Conservation (phyloP, 2,113 vertebrate species). For the Recurvirostra avosetta region DNA sequence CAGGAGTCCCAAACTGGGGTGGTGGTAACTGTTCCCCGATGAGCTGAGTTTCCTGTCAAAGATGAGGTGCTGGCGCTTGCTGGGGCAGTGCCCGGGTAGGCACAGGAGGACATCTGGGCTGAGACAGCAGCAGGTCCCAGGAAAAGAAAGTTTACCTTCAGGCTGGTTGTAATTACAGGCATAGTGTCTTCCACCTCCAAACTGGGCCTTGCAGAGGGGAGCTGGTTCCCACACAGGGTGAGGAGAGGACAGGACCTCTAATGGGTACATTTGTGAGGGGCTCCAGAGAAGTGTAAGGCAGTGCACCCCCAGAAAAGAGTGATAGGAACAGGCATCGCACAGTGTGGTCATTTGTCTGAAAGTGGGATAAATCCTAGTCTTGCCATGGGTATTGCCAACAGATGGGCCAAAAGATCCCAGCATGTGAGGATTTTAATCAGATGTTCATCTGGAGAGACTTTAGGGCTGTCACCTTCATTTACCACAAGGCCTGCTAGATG, state of each 20-base stretch:
- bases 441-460: background rate
- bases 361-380: background rate
- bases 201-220: background rate
- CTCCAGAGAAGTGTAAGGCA: background rate
- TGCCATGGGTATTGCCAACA: background rate
- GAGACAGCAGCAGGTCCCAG: background rate
- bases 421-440: background rate
- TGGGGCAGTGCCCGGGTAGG: fast-evolving
- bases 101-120: background rate
- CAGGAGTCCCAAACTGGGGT: background rate
- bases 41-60: background rate
- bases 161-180: background rate
- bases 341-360: background rate
- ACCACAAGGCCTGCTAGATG: background rate
- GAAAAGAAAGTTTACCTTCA: background rate
- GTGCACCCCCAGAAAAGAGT: background rate
- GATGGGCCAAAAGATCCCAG: background rate
- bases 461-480: background rate
- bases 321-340: background rate
- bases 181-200: background rate
- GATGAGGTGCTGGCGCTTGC: background rate
- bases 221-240: background rate
- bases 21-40: background rate
- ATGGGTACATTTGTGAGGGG: background rate
- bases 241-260: background rate